Evolutionary conservation across 2,113 vertebrate species (phyloP).

Genomic region (Siniperca chuatsi): DNA sequence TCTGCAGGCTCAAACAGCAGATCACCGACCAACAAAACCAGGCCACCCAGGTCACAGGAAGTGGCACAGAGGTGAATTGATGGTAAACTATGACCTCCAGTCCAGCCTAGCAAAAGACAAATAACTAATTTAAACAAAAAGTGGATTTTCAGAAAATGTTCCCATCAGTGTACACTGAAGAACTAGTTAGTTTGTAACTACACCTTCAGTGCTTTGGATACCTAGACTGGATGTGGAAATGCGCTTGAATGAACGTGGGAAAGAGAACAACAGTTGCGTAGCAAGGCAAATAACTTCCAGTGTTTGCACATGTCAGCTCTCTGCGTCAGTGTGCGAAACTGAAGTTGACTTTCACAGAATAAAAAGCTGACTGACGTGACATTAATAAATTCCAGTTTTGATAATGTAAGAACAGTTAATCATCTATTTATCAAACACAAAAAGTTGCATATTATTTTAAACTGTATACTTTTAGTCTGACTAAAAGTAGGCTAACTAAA

Average conservation of each 20-base stretch:
- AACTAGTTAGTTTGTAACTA: background rate
- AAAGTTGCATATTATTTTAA: background rate
- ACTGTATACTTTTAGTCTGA: background rate
- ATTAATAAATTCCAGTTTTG: no score
- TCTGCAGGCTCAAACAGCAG: conserved; percentile 43
- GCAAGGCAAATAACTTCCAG: conserved; percentile 35
- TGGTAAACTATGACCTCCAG: conserved; percentile 14
- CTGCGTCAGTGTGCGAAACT: background rate
- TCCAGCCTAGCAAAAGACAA: background rate
- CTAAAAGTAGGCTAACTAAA: background rate
- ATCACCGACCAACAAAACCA: conserved; percentile 37
- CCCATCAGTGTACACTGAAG: no score
- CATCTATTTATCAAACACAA: background rate
- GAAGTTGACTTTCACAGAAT: background rate
- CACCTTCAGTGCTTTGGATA: background rate
- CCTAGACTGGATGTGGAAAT: background rate
- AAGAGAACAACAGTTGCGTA: conserved; percentile 13
- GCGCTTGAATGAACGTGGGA: background rate
- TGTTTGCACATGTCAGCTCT: conserved; percentile 37
- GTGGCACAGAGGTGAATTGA: conserved; percentile 33
- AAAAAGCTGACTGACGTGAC: background rate
- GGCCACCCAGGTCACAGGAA: conserved; percentile 56
- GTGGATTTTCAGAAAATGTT: background rate
- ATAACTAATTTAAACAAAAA: background rate
- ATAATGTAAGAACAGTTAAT: background rate